Evolutionary conservation across 2,888 invertebrate species (phyloP), one percentile per base, ranked within the genome.

Genomic region (Acleris sparsana): DNA sequence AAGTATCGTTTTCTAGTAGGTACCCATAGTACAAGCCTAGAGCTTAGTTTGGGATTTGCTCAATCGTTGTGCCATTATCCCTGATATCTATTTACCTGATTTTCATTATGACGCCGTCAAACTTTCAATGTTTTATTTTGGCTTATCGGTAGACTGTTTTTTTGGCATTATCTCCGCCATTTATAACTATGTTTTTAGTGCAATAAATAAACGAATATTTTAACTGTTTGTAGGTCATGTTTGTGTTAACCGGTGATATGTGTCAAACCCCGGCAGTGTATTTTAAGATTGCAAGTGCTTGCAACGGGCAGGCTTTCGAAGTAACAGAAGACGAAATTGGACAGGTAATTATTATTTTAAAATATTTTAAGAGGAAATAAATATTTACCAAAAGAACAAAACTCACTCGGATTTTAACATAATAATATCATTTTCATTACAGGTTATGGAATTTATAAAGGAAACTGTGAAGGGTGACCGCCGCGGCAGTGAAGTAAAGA

Each of bases 171-270:
- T 3, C 3, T 22, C 3, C 22, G 22, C 22, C 4, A 22, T 22
- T 2, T 4, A 4, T 22, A 22, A 22, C 22, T 22, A 2, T 22
- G 22, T 2, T 22, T 22, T 3, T 22, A 22, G 22, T 3, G 22
- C 22, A 22, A 4, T 22, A 2, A 3, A 22, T 22, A 22, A 22
- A 22, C 4, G 2, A 4, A 22, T 22, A 22, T 22, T 22, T 22
- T 3, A 22, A 59, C 53, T 52, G 5, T 25, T 5, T 53, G 18
- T 52, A 74, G 74, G 55, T 74, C 5, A 20, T 71, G 39, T 73
- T 74, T 39, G 29, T 74, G 43, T 51, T 74, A 17, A 73, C 73
- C n/a, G 67, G 63, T 7, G 56, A 64, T 22, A 3, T 22, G 6
- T 74, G 72, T 46, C 0, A 9, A 16, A 18, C 5, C 9, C 4